A percentile compares a stretch with the other conserved stretches of the same genome.
Conservation (phyloP, 1,140 invertebrate species). For the Bathynomus jamesi region DNA sequence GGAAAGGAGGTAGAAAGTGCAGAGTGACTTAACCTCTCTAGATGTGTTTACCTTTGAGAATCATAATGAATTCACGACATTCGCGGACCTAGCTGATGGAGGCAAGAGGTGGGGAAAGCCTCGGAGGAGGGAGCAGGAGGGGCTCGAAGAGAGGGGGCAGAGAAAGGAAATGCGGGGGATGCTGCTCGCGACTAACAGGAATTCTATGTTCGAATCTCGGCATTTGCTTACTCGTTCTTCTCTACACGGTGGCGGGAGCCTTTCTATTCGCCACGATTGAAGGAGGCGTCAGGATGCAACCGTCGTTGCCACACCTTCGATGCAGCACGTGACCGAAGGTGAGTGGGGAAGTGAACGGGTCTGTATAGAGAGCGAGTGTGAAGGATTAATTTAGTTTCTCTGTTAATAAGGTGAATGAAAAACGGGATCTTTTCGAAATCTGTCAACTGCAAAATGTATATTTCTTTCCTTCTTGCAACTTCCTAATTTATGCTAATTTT, state of each 20-base stretch:
- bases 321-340: neutral
- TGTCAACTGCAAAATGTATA: no score
- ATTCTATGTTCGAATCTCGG: neutral
- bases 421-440: no score
- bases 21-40: no score
- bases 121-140: neutral
- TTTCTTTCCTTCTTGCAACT: no score
- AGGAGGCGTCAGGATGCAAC: neutral
- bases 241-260: no score
- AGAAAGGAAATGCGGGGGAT: neutral
- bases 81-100: neutral
- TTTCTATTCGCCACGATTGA: no score
- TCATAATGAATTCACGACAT: neutral
- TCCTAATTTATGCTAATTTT: no score
- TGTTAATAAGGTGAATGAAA: no score
- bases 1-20: no score
- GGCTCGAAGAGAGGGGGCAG: neutral
- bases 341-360: no score
- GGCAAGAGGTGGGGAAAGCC: neutral
- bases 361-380: no score
- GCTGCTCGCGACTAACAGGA: neutral
- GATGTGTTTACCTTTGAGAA: neutral
- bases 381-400: no score
- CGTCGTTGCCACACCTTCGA: neutral
- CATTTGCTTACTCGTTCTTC: neutral